Base-by-base conservation (phyloP, 2,113 vertebrate genomes). In the Antigone vipio region DNA sequence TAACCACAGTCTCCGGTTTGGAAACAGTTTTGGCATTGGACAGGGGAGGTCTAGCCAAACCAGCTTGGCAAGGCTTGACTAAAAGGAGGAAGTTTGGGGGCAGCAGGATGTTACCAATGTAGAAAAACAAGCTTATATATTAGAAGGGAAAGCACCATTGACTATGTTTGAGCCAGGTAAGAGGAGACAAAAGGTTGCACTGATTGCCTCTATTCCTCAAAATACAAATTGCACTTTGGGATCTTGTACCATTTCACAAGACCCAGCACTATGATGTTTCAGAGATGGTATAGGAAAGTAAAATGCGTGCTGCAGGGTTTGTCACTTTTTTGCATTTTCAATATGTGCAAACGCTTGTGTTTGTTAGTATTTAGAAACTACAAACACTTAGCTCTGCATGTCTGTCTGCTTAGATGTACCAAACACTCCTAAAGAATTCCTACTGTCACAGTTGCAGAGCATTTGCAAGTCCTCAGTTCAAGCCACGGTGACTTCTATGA, bases 171-270 rank as follows among this genome's bases (percentile, higher is more conserved):
- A 18, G 32, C 6, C 27, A 68, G 1, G 2, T 15, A 71, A 90
- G n/a, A 1, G 1, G 12, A 55, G 32, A 45, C 26, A 78, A 42
- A 67, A 71, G 20, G 5, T 27, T 74, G 35, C 0, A 0, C 0
- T 19, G 18, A 89, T n/a, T 69, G n/a, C 15, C 27, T n/a, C 55
- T 63, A 17, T 34, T 52, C 30, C 60, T 72, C 56, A 59, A 69
- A 88, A 67, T 8, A 71, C 35, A 80, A 66, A 53, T 6, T 10
- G 4, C 21, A 15, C 38, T 62, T 72, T 27, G 44, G 10, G 52
- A 76, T 63, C 15, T 58, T 45, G 8, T 34, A 53, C 16, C 30
- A 53, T 40, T 45, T 71, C 74, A 77, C 22, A 77, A 38, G n/a
- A 79, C 9, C 4, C 12, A 38, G 35, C 26, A 35, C 10, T 15